Percentiles rank a stretch among this genome's conserved stretches.
Evolutionary conservation across 2,113 vertebrate genomes (phyloP).

Genomic region (Leucoraja erinaceus): DNA sequence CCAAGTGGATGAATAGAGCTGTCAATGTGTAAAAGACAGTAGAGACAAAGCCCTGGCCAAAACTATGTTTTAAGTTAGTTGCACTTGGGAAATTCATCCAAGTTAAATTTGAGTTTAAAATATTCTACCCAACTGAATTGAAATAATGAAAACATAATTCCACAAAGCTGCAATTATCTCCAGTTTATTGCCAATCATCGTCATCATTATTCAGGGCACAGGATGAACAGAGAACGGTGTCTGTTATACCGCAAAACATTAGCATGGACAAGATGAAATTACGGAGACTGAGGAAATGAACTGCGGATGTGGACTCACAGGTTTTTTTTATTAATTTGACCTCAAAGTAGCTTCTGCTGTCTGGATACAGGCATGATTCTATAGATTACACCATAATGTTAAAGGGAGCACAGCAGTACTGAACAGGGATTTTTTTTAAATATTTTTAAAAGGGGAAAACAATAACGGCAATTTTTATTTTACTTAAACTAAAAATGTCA

Average conservation of each 20-base stretch:
- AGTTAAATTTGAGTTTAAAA: neutral
- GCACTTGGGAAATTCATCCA: neutral
- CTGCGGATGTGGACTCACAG: neutral
- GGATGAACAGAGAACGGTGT: neutral
- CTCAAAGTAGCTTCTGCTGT: neutral
- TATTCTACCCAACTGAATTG: neutral
- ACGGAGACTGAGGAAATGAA: neutral
- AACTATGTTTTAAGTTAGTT: neutral
- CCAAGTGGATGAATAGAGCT: too few relatives aligned
- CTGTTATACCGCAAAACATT: neutral
- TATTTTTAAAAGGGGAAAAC: neutral
- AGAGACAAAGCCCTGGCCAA: neutral
- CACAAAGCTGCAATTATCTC: neutral
- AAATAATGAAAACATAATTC: neutral
- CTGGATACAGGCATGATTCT: neutral
- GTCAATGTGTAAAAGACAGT: neutral
- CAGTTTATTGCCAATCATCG: neutral
- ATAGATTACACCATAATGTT: neutral
- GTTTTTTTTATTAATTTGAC: conserved; percentile 3
- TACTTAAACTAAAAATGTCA: neutral
- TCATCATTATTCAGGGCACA: neutral
- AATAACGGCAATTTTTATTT: neutral
- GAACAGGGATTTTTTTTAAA: neutral
- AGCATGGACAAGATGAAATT: neutral
- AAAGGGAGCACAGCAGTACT: neutral